Base-by-base conservation (phyloP, 1,140 invertebrate genomes). In the Trichonephila clavipes region DNA sequence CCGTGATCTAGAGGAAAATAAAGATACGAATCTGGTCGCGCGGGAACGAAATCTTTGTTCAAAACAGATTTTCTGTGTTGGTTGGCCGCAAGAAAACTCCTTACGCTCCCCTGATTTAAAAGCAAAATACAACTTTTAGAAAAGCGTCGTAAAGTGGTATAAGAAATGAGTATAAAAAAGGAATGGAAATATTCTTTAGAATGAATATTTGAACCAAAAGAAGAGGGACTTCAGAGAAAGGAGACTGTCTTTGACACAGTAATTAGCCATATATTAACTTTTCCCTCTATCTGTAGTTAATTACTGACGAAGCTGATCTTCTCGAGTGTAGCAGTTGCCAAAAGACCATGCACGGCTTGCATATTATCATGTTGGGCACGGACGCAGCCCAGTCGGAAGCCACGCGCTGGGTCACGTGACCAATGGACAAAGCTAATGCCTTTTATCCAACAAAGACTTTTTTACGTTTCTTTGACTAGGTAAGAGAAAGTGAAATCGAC, bases 321-420 rank as follows among this genome's bases (percentile, higher is more conserved):
- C 24, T 16, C 12, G 18, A 28, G 10, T 34, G 18, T 19, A 34
- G 24, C 72, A 34, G 72, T 77, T 34, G 69, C 69, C 34, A 72
- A 34, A 28, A 16, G 16, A 18, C 72, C 72, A 40, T 34, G 40
- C 72, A 19, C 28, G 6, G 16, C n/a, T 14, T 24, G 83, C 28
- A 34, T 88, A 21, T 89, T 72, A 77, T 19, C 12, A 89, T 77
- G 72, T 62, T 59, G 14, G 10, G 64, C 88, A 89, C 66, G 34
- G 66, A 51, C 66, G 88, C 44, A 58, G n/a, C 44, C 88, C 61
- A n/a, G 51, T 51, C 51, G 51, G 51, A 51, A 51, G 51, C 51
- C 66, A 89, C 66, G 88, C 88, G 88, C 51, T 40, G 21, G 24
- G 40, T 89, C 88, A 89, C 88, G 88, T 89, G 88, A 89, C 44